These are phyloP conservation scores for Apis cerana DNA, from an alignment of 1,140 invertebrate genomes.

Conservation along the genomic window DNA sequence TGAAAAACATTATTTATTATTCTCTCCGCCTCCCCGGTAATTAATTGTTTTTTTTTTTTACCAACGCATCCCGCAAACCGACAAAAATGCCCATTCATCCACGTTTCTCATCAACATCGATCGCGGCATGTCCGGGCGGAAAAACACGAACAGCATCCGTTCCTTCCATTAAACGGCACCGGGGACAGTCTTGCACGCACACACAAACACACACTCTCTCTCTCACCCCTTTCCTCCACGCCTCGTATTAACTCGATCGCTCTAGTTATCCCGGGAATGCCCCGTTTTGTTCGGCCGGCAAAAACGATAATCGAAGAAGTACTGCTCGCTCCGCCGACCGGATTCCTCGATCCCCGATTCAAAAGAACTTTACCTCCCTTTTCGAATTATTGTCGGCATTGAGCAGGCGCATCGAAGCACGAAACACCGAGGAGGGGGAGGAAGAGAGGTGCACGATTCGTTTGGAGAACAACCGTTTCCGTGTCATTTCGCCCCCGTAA, in stretches of 20 bases:
- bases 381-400: constrained; percentile 56
- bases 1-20: too few species aligned
- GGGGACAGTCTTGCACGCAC: background rate
- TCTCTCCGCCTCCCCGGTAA: background rate
- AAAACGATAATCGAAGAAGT: constrained; percentile 30
- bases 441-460: constrained; percentile 19
- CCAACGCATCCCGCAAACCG: background rate
- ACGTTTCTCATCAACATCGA: background rate
- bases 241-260: constrained; percentile 19
- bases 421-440: background rate
- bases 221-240: background rate
- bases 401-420: constrained; percentile 57
- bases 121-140: background rate
- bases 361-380: constrained; percentile 51
- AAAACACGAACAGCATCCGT: background rate
- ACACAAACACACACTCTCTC: too few species aligned
- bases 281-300: constrained; percentile 7
- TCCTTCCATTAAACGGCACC: constrained; percentile 5
- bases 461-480: constrained; percentile 62
- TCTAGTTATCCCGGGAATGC: constrained; percentile 34
- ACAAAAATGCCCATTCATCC: background rate
- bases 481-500: constrained; percentile 63
- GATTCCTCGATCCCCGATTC: background rate
- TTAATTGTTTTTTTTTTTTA: background rate
- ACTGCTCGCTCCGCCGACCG: constrained; percentile 10